Base-by-base conservation (phyloP, 1,140 invertebrate species). In the Drosophila ananassae region DNA sequence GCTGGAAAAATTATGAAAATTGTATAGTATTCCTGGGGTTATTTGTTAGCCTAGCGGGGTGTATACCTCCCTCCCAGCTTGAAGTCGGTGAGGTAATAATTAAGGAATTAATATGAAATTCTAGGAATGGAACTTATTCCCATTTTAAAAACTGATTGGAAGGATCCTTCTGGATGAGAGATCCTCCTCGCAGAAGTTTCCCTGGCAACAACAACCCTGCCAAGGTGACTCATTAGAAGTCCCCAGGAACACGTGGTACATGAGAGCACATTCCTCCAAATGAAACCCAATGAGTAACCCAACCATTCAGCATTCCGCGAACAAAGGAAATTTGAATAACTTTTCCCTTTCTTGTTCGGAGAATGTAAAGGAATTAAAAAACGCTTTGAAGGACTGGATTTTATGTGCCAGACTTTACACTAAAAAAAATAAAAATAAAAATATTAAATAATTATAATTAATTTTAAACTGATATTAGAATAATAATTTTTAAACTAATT, bases 311-410 rank as follows among this genome's bases (percentile, higher is more conserved):
- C 44, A 32, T 39, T 32, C 9, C 34, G 34, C 9, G 30, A 74
- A 80, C 68, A 68, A 64, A 69, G 71, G 52, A 54, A 59, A 87
- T 87, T 82, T 82, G 62, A 87, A 87, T 87, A 81, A 67, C 68
- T 77, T 66, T 58, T 57, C 22, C 50, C 58, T 51, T 22, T 12
- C 41, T 41, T 60, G 55, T 53, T 57, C n/a, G 59, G 59, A 3
- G 24, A 48, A 71, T 84, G 82, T 89, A 77, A 83, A 87, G 83
- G 83, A 87, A 87, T 87, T 89, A 79, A 89, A 89, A 87, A 89
- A 67, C 79, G 75, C 83, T 87, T 87, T 61, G 82, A 82, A 73
- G 56, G 71, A 57, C 21, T 53, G 22, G 51, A 50, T 25, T 12
- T 13, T 48, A 22, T 39, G 39, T 46, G 13, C 21, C 25, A 58